Percentiles rank a stretch among this genome's conserved stretches.
phyloP scores from a whole-genome alignment of 2,113 vertebrate species.

The Solea solea region DNA sequence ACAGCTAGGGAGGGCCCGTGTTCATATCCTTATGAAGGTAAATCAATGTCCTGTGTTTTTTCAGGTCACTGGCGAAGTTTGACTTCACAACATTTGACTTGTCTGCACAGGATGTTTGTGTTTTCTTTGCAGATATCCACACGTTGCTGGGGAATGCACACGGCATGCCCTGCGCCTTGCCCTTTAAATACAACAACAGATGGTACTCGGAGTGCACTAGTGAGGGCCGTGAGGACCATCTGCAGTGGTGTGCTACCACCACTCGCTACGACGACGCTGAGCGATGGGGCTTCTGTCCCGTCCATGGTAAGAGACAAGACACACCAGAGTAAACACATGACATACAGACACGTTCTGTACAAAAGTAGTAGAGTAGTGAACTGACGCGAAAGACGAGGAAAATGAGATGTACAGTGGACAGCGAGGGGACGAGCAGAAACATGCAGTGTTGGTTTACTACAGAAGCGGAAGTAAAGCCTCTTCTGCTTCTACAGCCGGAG shows the following conservation, averaged over 20 bases:
- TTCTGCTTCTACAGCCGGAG: no score
- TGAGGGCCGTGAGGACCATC: constrained; percentile 86
- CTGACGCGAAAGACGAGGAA: no score
- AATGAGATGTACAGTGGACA: no score
- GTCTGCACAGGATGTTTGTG: not conserved
- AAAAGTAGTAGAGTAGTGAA: no score
- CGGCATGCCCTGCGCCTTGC: constrained; percentile 88
- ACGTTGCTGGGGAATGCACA: constrained; percentile 89
- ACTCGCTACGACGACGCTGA: constrained; percentile 87
- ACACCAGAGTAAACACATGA: not conserved
- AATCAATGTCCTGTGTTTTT: constrained; percentile 2
- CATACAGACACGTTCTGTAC: no score
- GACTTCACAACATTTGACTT: constrained; percentile 12
- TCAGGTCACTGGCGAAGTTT: not conserved
- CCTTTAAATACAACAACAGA: constrained; percentile 90
- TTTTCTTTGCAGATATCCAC: constrained; percentile 84
- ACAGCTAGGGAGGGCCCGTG: constrained; percentile 85
- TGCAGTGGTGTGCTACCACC: constrained; percentile 90
- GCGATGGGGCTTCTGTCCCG: constrained; percentile 94
- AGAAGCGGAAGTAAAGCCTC: no score
- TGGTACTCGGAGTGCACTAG: constrained; percentile 91
- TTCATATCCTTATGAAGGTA: constrained; percentile 89
- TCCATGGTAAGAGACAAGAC: constrained; percentile 79
- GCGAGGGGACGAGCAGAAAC: no score
- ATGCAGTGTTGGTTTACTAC: no score